Base-by-base conservation (phyloP, 2,888 invertebrate species). In the Callyntrura sp. region DNA sequence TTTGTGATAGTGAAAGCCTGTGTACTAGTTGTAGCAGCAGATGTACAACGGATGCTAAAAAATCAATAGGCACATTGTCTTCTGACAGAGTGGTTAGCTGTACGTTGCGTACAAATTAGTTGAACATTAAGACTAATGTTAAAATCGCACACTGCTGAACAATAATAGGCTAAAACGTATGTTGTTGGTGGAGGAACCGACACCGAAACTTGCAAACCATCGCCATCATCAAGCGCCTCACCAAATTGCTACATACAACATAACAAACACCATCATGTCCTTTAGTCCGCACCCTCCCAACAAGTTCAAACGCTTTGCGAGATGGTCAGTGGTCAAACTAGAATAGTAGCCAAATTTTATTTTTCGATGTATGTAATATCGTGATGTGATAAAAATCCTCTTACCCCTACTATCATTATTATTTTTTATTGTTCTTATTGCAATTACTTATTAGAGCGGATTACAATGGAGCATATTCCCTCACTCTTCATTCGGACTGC, bases 291-390 rank as follows among this genome's bases (percentile, higher is more conserved):
- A 78, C 78, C 78, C 57, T 78, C 35, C 55, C 55, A 57, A 55
- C 48, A 8, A 76, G 23, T 12, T 20, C 4, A 9, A 23, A 51
- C 1, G 51, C 14, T 76, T 11, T 23, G 35, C 8, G 17, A 28
- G 51, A 17, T 8, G 2, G 23, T 79, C 82, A 88, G 70, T 88
- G 87, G 87, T 88, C 87, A 88, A 88, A 88, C 87, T 82, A 88
- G 87, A 88, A 79, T 45, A 88, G 60, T 43, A 88, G 87, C 87
- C 87, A 82, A 88, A 45, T 25, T 45, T 45, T 65, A 82, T 73
- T 65, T n/a, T 79, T 65, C 45, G 20, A 51, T n/a, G 35, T 35
- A 35, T 76, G 14, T 76, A 70, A 86, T 28, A 68, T 35, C 45
- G 60, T 79, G 79, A 65, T 65, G 17, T 20, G 45, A 65, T 62